Conservation (phyloP, 2,888 invertebrate species). For the Doris montereyensis region DNA sequence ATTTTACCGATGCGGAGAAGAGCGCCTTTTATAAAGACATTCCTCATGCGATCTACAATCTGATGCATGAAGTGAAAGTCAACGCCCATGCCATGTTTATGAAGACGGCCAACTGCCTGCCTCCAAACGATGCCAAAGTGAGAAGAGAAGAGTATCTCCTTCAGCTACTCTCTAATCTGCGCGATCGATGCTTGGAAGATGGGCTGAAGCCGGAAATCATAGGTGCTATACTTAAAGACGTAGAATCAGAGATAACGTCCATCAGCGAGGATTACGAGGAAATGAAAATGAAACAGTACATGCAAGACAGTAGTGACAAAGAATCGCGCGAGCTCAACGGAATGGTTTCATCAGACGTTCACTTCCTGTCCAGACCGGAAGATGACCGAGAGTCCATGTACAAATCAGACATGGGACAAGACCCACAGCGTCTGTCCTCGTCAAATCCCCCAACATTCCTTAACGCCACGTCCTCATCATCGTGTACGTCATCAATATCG, state of each 20-base stretch:
- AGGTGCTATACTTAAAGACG: constrained; percentile 36
- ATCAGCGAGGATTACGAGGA: constrained; percentile 35
- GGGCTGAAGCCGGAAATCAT: constrained; percentile 33
- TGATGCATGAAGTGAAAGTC: constrained; percentile 39
- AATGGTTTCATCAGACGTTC: neutral
- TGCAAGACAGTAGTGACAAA: constrained; percentile 7
- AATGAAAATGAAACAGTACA: constrained; percentile 36
- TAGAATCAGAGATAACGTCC: constrained; percentile 28
- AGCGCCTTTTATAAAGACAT: constrained; percentile 34
- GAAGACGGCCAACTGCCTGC: constrained; percentile 27
- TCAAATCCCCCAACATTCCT: neutral
- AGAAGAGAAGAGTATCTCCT: constrained; percentile 37
- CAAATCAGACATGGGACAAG: neutral
- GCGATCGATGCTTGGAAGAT: constrained; percentile 26
- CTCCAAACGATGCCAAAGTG: constrained; percentile 34
- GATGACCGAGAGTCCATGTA: neutral
- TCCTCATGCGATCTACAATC: constrained; percentile 20
- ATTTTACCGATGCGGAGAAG: neutral
- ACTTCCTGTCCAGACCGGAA: constrained; percentile 29
- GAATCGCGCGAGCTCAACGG: neutral
- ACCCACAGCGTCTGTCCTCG: neutral
- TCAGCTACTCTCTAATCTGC: constrained; percentile 29
- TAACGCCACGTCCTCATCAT: neutral
- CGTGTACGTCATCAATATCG: neutral
- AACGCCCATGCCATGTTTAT: constrained; percentile 36